phyloP scores from a whole-genome alignment of 1,140 invertebrate species.

The Formica selysi region DNA sequence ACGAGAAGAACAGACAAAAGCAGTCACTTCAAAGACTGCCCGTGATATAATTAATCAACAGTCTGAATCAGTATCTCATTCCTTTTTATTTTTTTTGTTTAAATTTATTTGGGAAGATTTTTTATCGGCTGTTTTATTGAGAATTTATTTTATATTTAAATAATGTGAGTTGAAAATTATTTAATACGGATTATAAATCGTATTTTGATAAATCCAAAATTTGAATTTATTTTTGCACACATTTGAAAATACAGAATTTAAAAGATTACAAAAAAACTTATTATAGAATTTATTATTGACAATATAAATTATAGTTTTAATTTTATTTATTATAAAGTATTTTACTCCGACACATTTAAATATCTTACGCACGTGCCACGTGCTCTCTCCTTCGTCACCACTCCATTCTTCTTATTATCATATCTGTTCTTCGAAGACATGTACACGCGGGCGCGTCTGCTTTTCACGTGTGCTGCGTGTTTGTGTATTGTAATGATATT shows the following conservation, averaged over 20 bases:
- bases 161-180: not conserved
- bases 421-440: constrained; percentile 24
- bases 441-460: not conserved
- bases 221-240: not conserved
- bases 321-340: not conserved
- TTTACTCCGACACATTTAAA: not conserved
- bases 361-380: not conserved
- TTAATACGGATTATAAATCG: constrained; percentile 1
- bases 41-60: constrained; percentile 5
- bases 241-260: no score
- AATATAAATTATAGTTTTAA: not conserved
- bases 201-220: constrained; percentile 1
- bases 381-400: not conserved
- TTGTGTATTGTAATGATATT: constrained; percentile 55
- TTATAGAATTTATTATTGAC: not conserved
- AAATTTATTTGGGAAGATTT: not conserved
- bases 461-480: constrained; percentile 49
- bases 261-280: not conserved
- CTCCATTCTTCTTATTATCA: constrained; percentile 17
- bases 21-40: not conserved
- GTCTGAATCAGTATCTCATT: not conserved
- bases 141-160: constrained; percentile 5
- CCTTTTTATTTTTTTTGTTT: not conserved
- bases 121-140: not conserved
- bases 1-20: not conserved